These are phyloP conservation scores for Elgonia sp. DNA, from an alignment of 2,888 invertebrate species.

Conservation along the genomic window DNA sequence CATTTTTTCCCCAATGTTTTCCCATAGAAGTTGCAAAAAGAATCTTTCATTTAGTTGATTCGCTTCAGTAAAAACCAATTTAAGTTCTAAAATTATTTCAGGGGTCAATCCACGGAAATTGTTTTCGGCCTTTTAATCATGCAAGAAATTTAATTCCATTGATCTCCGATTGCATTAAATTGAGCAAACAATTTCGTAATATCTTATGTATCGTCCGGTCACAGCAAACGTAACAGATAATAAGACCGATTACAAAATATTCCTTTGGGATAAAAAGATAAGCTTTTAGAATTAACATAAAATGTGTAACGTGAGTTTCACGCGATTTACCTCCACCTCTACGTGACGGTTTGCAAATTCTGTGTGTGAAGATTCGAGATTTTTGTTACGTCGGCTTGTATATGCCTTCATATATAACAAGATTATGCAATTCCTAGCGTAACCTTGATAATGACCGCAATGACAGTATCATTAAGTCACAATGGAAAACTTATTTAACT, in stretches of 20 bases:
- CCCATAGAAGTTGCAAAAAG: too few relatives aligned
- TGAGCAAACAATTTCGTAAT: neutral
- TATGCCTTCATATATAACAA: conserved; percentile 65
- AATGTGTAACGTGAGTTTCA: conserved; percentile 32
- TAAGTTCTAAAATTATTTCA: too few relatives aligned
- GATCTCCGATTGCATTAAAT: conserved; percentile 1
- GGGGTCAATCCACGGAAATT: too few relatives aligned
- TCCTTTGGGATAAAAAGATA: conserved; percentile 1
- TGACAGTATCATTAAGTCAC: conserved; percentile 75
- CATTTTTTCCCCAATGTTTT: too few relatives aligned
- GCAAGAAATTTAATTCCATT: too few relatives aligned
- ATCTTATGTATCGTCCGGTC: neutral
- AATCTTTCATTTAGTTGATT: too few relatives aligned
- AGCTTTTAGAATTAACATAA: conserved; percentile 36
- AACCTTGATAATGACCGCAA: conserved; percentile 78
- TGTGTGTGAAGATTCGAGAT: conserved; percentile 49
- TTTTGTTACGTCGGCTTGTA: conserved; percentile 59
- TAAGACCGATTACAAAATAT: conserved; percentile 18
- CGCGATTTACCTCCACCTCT: neutral
- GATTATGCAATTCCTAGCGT: conserved; percentile 74
- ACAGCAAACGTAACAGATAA: conserved; percentile 22
- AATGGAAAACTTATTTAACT: conserved; percentile 74
- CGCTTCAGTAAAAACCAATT: too few relatives aligned
- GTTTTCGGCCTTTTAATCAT: too few relatives aligned
- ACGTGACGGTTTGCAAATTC: conserved; percentile 40